Conservation (phyloP, 1,140 invertebrate species). For the Lasioglossum albipes region DNA sequence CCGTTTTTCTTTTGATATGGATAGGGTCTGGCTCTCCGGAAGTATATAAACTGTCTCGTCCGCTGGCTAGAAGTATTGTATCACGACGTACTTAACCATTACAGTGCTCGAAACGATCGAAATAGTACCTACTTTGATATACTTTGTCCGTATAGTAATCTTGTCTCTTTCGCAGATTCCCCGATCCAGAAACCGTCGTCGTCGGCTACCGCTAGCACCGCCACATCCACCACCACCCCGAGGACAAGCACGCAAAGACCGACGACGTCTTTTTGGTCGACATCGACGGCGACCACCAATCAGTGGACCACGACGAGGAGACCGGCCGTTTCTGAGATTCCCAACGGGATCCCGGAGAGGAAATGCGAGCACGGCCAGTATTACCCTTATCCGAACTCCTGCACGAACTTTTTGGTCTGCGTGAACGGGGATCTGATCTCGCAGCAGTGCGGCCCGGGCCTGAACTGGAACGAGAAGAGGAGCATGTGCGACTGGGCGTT, state of each 20-base stretch:
- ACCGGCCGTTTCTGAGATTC: slow-evolving; percentile 18
- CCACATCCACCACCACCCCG: slow-evolving; percentile 37
- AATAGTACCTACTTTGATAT: too few species aligned
- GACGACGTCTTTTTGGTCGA: slow-evolving; percentile 34
- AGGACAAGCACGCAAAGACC: slow-evolving; percentile 48
- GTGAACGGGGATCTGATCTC: slow-evolving; percentile 84
- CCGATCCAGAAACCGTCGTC: neutral
- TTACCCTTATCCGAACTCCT: slow-evolving; percentile 80
- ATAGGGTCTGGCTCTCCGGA: neutral
- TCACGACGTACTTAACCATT: too few species aligned
- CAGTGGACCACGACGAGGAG: slow-evolving; percentile 33
- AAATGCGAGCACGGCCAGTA: slow-evolving; percentile 79
- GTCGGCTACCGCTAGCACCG: slow-evolving; percentile 24
- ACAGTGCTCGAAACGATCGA: too few species aligned
- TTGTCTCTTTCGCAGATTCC: neutral
- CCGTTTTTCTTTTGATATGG: slow-evolving; percentile 8
- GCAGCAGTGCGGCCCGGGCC: slow-evolving; percentile 85
- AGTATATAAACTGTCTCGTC: slow-evolving; percentile 11
- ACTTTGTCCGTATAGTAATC: too few species aligned
- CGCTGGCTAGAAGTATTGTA: neutral
- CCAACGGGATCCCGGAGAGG: slow-evolving; percentile 54
- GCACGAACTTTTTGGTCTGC: slow-evolving; percentile 86
- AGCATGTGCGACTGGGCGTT: slow-evolving; percentile 86
- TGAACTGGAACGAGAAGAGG: slow-evolving; percentile 84
- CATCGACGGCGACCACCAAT: slow-evolving; percentile 20